phyloP scores from a whole-genome alignment of 2,797 vertebrate genomes.

The Carduelis carduelis region DNA sequence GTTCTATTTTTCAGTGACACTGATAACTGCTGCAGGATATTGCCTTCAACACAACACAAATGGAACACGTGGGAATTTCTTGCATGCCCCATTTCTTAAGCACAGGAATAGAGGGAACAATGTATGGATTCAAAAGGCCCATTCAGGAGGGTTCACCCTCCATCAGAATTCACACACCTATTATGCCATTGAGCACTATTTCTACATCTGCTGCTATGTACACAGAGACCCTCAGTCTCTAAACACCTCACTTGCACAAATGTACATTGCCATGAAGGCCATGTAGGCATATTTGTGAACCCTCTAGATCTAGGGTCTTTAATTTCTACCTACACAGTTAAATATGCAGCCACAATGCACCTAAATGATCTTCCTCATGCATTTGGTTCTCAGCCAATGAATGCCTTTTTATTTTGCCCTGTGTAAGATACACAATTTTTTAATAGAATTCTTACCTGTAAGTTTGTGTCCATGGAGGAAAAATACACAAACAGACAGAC shows the following conservation, averaged over 20 bases:
- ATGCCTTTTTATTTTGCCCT: background rate
- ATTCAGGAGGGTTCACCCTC: background rate
- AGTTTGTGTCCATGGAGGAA: background rate
- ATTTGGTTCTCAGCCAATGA: background rate
- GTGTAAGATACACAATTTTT: background rate
- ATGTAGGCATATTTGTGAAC: background rate
- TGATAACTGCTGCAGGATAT: background rate
- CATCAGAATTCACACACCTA: background rate
- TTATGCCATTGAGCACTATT: background rate
- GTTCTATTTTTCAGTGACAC: background rate
- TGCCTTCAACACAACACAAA: background rate
- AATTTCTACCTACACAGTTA: background rate
- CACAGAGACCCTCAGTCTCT: background rate
- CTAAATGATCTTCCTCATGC: fast-evolving
- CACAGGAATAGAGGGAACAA: background rate
- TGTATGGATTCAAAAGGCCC: background rate
- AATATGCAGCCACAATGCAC: background rate
- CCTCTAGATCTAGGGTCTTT: background rate
- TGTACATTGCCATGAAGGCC: background rate
- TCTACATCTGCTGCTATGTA: background rate
- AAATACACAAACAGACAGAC: background rate
- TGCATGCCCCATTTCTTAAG: background rate
- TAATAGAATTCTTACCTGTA: background rate
- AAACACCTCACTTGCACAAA: background rate
- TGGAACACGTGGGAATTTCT: background rate